Evolutionary conservation across 2,888 invertebrate species (phyloP), one percentile per base, ranked within the genome.

Genomic region (Calameuta idolon): DNA sequence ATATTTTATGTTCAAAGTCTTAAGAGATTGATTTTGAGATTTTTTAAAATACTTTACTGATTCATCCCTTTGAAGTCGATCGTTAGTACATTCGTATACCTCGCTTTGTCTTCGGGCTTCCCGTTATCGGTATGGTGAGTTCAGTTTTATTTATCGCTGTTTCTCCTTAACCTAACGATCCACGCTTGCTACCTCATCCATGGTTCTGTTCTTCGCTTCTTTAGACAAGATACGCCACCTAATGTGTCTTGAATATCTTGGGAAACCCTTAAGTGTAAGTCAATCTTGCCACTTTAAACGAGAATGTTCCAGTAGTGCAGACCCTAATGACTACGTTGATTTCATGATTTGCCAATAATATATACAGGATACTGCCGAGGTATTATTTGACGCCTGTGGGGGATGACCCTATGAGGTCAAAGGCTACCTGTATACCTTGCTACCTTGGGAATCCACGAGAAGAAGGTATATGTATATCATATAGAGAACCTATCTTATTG

Each of bases 181-280:
- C 69, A 55, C 75, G 40, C 34, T 69, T 31, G n/a, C 68, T 77
- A 75, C 71, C 79, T 82, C 79, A 83, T 81, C 79, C 83, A 83
- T 81, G 81, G 76, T 76, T 76, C 12, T 74, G 75, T 76, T 74
- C 1, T 76, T 79, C 80, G 78, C 80, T 77, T 81, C 78, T 81
- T 83, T 77, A 80, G 79, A 77, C 77, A 77, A 84, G 83, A 84
- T 81, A 79, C 81, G 78, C 74, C 75, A 80, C 81, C 81, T 83
- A 84, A 82, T 81, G 82, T 80, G 82, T 83, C 83, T 79, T 79
- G 81, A 77, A 82, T 82, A 81, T 84, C 83, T 79, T 74, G n/a
- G 77, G 79, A 79, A 80, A 68, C 76, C 77, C 80, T 84, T 84
- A 82, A 84, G 84, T 71, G 80, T 76, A 79, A 79, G 74, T 78